Evolutionary conservation across 2,888 invertebrate genomes (phyloP), one percentile per base, ranked within the genome.

Genomic region (Pandemis heparana): DNA sequence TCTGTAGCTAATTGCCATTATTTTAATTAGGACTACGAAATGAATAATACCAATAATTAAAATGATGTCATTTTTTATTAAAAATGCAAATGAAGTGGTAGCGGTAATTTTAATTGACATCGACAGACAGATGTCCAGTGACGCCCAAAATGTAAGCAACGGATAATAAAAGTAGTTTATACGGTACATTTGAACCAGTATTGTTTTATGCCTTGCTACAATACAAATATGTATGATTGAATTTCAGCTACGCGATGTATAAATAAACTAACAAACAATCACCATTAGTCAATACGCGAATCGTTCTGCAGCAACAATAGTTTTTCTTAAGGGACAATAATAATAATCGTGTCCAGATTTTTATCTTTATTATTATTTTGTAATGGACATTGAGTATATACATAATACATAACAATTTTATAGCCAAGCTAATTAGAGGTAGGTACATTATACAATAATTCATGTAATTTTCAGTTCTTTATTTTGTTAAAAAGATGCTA

Each of bases 271-370:
- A 56, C 61, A 62, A 16, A 64, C 51, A 71, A 61, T 62, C 16
- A 23, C 14, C 41, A 53, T 67, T 66, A 66, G 43, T 67, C 60
- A 62, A 60, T 16, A 56, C 51, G 41, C 23, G 60, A 23, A 71
- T 64, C 59, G 46, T 18, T 59, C 38, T 70, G 38, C 14, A 56
- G 39, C 51, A 64, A 62, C n/a, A 43, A 18, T 48, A 60, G 60
- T 61, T 66, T 71, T 66, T 66, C 66, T 71, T 66, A 71, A 16
- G 71, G 61, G 71, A 71, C 61, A 61, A 59, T 48, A 71, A 61
- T 53, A 53, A 43, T 67, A 53, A 66, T 67, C 61, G 71, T 67
- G 71, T 53, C 60, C n/a, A 51, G 60, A 62, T 59, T 59, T 38
- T 59, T 38, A 32, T 63, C 32, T 18, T 56, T 39, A 69, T 48